Conservation (phyloP, 2,888 invertebrate species). For the Parelbella ahira region DNA sequence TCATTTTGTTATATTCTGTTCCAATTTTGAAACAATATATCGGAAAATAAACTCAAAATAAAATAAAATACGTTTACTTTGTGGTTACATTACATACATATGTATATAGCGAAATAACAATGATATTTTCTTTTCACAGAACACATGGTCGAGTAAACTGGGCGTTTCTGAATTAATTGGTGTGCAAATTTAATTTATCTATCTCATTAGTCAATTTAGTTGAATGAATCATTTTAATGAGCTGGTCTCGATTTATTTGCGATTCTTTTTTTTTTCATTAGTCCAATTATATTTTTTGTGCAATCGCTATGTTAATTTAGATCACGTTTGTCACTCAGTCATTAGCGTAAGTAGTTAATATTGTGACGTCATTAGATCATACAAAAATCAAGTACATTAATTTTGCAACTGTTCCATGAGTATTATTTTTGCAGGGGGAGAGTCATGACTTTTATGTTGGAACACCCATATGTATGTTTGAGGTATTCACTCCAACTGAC, state of each 20-base stretch:
- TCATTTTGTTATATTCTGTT: too few relatives aligned
- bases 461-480: too few relatives aligned
- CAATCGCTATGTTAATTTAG: conserved; percentile 1
- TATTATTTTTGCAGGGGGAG: too few relatives aligned
- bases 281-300: conserved; percentile 1
- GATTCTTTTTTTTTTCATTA: conserved; percentile 11
- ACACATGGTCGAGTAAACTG: conserved; percentile 70
- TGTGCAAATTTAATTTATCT: conserved; percentile 26
- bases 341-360: conserved; percentile 7
- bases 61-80: too few relatives aligned
- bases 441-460: too few relatives aligned
- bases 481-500: too few relatives aligned
- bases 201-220: conserved; percentile 34
- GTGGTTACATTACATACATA: too few relatives aligned
- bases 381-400: too few relatives aligned
- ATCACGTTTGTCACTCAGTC: conserved; percentile 8
- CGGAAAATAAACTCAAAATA: too few relatives aligned
- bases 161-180: conserved; percentile 26
- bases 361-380: neutral
- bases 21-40: too few relatives aligned
- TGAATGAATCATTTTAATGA: conserved; percentile 34
- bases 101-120: too few relatives aligned
- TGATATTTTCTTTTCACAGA: conserved; percentile 46
- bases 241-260: conserved; percentile 42
- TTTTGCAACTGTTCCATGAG: too few relatives aligned